Base-by-base conservation (phyloP, 2,888 invertebrate genomes). In the Drosophila meridionalis region DNA sequence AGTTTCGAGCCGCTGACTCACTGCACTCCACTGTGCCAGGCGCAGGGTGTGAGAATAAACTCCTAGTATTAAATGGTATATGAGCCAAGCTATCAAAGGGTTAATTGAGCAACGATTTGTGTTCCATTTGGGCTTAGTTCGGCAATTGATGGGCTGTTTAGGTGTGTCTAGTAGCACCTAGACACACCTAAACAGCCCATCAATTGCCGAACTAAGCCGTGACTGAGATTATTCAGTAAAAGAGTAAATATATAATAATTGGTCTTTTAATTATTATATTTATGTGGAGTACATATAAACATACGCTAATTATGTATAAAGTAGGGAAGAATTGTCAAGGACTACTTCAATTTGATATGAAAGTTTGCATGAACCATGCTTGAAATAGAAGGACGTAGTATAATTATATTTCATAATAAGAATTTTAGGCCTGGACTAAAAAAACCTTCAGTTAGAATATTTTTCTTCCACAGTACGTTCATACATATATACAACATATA, bases 31-130 rank as follows among this genome's bases (percentile, higher is more conserved):
- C 40, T 42, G 36, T 38, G 38, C 55, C 38, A 55, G 55, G 38
- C 40, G 40, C 55, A 45, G 55, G 52, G 52, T 52, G 52, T 52
- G 34, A 52, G 52, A 52, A 52, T 52, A 20, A 26, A 7, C 52
- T 52, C 52, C 52, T 52, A 11, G 50, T 52, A 34, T 14, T n/a
- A 30, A 5, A 12, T 14, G 40, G 62, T 75, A 59, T 65, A 70
- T 75, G 82, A 61, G 57, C 20, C 61, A 36, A 63, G 56, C 78
- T 57, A 71, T 8, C 76, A 84, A 83, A 87, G 83, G 83, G 83
- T 83, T 87, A 83, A 83, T 84, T 87, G 83, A 20, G 76, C 68
- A 67, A 32, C 67, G 55, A 76, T 62, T 63, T 69, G 34, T 53
- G 20, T 42, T 59, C 32, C 53, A 30, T 53, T 63, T 52, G 38